Percentiles rank a stretch among this genome's conserved stretches.
phyloP scores from a whole-genome alignment of 2,113 vertebrate species.

The Seriola dumerili region DNA sequence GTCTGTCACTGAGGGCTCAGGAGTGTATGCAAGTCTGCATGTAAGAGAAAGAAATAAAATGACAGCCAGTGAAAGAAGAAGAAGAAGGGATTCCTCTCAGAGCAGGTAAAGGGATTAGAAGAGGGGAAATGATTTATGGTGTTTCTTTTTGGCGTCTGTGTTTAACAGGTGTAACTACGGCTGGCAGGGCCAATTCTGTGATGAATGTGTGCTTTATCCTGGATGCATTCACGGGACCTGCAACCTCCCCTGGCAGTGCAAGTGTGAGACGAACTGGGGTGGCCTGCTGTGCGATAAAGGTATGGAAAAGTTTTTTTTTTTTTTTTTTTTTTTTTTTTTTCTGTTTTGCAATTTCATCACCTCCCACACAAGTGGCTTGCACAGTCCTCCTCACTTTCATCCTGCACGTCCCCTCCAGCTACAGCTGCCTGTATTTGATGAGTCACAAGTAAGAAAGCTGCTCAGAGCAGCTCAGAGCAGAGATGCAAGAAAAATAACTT shows the following conservation, averaged over 20 bases:
- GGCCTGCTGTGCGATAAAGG: slow-evolving; percentile 97
- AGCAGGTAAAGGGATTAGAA: not conserved
- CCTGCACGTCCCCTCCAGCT: slow-evolving; percentile 31
- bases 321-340: not conserved
- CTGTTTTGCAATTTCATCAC: not conserved
- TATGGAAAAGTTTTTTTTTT: slow-evolving; percentile 63
- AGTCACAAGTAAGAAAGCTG: not conserved
- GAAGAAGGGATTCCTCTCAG: too few species aligned
- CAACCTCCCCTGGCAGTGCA: slow-evolving; percentile 91
- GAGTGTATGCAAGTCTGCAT: too few species aligned
- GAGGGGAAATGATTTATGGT: not conserved
- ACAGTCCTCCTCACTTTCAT: not conserved
- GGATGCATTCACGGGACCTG: slow-evolving; percentile 97
- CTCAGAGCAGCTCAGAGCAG: not conserved
- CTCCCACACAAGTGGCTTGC: slow-evolving; percentile 11
- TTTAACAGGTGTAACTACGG: slow-evolving; percentile 93
- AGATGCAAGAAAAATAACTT: not conserved
- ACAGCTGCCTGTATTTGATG: not conserved
- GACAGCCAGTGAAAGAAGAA: not conserved
- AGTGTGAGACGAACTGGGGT: slow-evolving; percentile 98
- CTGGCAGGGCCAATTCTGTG: slow-evolving; percentile 95
- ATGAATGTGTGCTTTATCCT: slow-evolving; percentile 92
- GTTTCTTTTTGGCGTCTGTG: not conserved
- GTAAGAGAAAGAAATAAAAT: too few species aligned
- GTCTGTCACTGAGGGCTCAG: too few species aligned